phyloP scores from a whole-genome alignment of 2,113 vertebrate genomes.

The Heliornis fulica region DNA sequence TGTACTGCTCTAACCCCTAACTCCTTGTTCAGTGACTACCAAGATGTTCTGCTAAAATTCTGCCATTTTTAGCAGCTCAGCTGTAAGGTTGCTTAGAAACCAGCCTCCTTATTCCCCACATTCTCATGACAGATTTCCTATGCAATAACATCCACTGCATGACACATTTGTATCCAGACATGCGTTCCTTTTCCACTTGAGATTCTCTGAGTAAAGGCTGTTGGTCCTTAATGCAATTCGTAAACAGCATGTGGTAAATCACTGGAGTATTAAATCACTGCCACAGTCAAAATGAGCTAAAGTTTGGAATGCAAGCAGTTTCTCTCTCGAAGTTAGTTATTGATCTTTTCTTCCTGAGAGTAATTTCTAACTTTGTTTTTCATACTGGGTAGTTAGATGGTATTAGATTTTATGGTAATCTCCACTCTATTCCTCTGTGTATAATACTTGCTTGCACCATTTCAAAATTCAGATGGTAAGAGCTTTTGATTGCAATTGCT shows the following conservation, averaged over 20 bases:
- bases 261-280: conserved; percentile 29
- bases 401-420: neutral
- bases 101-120: conserved; percentile 11
- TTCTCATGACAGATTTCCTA: conserved; percentile 57
- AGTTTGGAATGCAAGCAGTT: neutral
- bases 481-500: neutral
- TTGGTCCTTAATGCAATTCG: neutral
- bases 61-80: conserved; percentile 43
- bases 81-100: conserved; percentile 68
- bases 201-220: conserved; percentile 39
- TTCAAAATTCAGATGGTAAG: neutral
- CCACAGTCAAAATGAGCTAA: conserved; percentile 6
- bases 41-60: conserved; percentile 39
- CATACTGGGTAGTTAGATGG: neutral
- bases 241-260: conserved; percentile 37
- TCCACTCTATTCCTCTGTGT: neutral
- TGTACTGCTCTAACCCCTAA: neutral
- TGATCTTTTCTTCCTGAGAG: neutral
- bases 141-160: conserved; percentile 47
- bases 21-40: neutral
- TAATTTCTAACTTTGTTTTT: neutral
- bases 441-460: neutral
- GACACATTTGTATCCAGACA: conserved; percentile 53
- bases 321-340: neutral
- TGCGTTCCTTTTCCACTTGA: conserved; percentile 17